phyloP scores from a whole-genome alignment of 2,113 vertebrate species.

The Gallinago media region DNA sequence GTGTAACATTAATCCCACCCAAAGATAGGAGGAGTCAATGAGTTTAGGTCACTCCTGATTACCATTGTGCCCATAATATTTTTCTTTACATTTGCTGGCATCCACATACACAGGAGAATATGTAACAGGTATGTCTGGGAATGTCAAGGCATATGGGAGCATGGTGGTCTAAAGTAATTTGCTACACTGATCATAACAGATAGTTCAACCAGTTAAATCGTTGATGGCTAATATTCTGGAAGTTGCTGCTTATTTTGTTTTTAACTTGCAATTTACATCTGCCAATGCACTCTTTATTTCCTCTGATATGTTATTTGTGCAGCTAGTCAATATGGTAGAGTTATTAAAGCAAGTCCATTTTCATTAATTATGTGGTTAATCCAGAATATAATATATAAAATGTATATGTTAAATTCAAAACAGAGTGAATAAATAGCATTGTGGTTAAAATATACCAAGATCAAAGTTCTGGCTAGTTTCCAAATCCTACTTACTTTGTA shows the following conservation, averaged over 20 bases:
- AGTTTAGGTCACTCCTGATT: neutral
- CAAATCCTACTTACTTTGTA: fast-evolving
- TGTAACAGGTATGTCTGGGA: neutral
- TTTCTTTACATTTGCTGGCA: neutral
- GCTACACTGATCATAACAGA: neutral
- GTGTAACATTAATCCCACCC: neutral
- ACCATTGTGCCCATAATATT: neutral
- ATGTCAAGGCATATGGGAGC: neutral
- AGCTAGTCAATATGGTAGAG: neutral
- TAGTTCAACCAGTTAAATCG: neutral
- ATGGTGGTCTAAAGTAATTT: neutral
- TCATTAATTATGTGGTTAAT: neutral
- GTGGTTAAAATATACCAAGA: neutral
- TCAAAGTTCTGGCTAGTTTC: neutral
- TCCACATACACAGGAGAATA: neutral
- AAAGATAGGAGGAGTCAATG: neutral
- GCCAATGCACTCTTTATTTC: neutral
- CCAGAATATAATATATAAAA: neutral
- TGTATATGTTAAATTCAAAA: neutral
- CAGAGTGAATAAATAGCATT: neutral
- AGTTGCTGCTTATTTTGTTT: neutral
- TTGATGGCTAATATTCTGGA: neutral
- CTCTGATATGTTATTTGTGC: neutral
- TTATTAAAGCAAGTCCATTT: neutral
- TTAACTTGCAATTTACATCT: neutral